Evolutionary conservation across 2,113 vertebrate genomes (phyloP).

Genomic region (Lutjanus erythropterus): DNA sequence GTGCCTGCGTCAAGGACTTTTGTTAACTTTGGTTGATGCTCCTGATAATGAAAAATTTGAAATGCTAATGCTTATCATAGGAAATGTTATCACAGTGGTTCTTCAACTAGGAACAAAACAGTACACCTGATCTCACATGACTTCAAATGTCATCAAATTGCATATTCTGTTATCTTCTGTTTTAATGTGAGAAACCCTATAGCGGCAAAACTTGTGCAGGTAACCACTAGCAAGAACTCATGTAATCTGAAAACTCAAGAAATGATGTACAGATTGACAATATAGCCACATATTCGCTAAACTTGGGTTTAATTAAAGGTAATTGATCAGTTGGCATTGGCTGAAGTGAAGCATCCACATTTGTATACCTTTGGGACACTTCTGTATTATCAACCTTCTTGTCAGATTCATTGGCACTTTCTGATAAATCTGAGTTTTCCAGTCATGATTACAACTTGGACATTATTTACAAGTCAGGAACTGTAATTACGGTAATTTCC

Average conservation of each 20-base stretch:
- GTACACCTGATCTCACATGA: no score
- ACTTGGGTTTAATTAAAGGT: background rate
- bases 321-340: no score
- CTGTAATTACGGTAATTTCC: background rate
- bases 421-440: background rate
- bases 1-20: no score
- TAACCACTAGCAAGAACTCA: background rate
- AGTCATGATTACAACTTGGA: background rate
- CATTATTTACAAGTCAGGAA: background rate
- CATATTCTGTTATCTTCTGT: no score
- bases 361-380: background rate
- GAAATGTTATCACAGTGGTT: no score
- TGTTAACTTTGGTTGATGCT: no score
- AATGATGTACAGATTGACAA: background rate
- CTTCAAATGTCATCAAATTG: no score
- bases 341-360: background rate
- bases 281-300: background rate
- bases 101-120: no score
- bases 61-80: no score
- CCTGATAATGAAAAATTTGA: no score
- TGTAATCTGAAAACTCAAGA: background rate
- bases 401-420: background rate
- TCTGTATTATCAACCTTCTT: background rate
- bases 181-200: no score
- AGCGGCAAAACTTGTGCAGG: background rate